phyloP scores from a whole-genome alignment of 2,113 vertebrate species.

The Micromys minutus region DNA sequence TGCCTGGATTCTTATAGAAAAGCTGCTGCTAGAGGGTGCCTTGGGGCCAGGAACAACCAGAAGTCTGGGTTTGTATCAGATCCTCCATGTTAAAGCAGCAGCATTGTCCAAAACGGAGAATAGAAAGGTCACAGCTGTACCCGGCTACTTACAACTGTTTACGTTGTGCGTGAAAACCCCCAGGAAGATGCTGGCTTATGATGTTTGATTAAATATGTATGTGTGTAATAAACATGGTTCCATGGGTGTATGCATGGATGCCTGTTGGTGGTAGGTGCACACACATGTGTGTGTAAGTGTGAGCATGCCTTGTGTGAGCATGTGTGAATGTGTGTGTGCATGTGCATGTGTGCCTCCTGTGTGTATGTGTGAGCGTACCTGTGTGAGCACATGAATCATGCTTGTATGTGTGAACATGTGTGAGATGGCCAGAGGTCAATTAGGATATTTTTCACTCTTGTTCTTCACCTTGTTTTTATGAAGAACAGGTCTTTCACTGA shows the following conservation, averaged over 20 bases:
- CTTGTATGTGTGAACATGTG: background rate
- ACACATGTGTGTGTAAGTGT: background rate
- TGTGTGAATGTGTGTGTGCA: too few relatives aligned
- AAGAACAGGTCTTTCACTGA: background rate
- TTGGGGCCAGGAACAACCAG: too few relatives aligned
- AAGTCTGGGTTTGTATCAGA: background rate
- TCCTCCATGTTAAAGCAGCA: too few relatives aligned
- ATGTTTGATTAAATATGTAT: background rate
- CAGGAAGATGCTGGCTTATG: too few relatives aligned
- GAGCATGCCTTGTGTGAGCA: too few relatives aligned
- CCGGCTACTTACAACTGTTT: too few relatives aligned
- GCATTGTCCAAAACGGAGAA: background rate
- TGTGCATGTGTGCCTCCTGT: too few relatives aligned
- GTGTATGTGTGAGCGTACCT: too few relatives aligned
- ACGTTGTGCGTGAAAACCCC: background rate
- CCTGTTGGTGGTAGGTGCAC: background rate
- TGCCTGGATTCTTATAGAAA: background rate
- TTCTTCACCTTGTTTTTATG: background rate
- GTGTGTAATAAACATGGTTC: background rate
- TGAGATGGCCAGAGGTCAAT: background rate
- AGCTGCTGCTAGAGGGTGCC: background rate
- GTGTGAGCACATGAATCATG: too few relatives aligned
- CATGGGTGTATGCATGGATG: background rate
- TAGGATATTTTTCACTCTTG: background rate
- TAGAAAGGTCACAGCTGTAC: fast-evolving